A percentile compares a stretch with the other conserved stretches of the same genome.
Evolutionary conservation across 2,797 vertebrate species (phyloP).

Genomic region (Microcaecilia unicolor): DNA sequence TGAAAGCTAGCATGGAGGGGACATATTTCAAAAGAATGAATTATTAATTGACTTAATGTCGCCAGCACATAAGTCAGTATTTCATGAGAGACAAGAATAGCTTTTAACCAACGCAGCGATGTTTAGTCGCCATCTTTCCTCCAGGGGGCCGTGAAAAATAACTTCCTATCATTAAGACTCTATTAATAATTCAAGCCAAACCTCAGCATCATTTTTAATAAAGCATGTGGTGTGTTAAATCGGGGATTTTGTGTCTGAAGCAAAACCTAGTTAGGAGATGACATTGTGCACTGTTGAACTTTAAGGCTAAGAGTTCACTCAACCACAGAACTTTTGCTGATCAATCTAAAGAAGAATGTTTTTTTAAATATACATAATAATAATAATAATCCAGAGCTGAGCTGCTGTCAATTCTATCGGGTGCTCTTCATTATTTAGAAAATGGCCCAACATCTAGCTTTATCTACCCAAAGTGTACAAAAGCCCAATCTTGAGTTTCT

Average conservation of each 20-base stretch:
- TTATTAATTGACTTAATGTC: slow-evolving; percentile 58
- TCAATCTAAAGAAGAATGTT: too few relatives aligned
- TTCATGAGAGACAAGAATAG: slow-evolving; percentile 39
- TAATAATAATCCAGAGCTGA: too few relatives aligned
- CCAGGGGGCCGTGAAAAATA: slow-evolving; percentile 66
- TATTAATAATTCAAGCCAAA: slow-evolving; percentile 69
- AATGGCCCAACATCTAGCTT: too few relatives aligned
- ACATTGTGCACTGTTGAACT: not conserved
- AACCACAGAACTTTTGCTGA: too few relatives aligned
- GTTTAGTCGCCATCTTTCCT: slow-evolving; percentile 61
- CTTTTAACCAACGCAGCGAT: slow-evolving; percentile 51
- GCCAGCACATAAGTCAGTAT: slow-evolving; percentile 35
- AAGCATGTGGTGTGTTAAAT: slow-evolving; percentile 56
- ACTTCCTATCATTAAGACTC: slow-evolving; percentile 63
- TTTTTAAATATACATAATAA: too few relatives aligned
- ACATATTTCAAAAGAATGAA: slow-evolving; percentile 57
- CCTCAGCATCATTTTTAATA: slow-evolving; percentile 50
- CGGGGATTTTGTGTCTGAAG: slow-evolving; percentile 9
- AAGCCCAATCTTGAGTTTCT: too few relatives aligned
- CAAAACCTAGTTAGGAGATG: slow-evolving; percentile 1
- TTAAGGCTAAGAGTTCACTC: too few relatives aligned
- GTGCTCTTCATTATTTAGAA: too few relatives aligned
- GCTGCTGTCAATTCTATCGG: not conserved
- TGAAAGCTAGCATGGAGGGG: slow-evolving; percentile 20
- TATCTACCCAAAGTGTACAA: not conserved